phyloP scores from a whole-genome alignment of 2,888 invertebrate species.

The Agrotis clavis region DNA sequence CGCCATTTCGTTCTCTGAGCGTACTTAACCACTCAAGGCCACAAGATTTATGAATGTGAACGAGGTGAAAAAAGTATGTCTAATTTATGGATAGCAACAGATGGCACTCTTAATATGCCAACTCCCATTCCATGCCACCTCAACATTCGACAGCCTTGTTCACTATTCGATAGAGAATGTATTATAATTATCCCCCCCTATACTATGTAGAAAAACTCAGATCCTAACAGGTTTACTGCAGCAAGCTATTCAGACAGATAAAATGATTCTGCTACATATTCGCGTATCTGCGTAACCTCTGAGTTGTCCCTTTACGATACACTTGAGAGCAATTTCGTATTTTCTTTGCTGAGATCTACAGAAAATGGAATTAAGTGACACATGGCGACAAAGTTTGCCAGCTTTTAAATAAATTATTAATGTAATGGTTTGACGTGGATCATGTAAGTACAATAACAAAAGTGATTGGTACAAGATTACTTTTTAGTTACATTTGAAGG shows the following conservation, averaged over 20 bases:
- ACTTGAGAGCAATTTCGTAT: conserved; percentile 13
- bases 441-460: not conserved
- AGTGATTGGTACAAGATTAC: not conserved
- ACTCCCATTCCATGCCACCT: too few species aligned
- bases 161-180: not conserved
- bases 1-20: too few species aligned
- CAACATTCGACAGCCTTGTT: too few species aligned
- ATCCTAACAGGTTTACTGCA: not conserved
- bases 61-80: too few species aligned
- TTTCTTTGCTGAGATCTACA: conserved; percentile 17
- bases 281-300: conserved; percentile 1
- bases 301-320: conserved; percentile 8
- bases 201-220: not conserved
- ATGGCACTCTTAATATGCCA: too few species aligned
- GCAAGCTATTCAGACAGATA: not conserved
- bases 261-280: not conserved
- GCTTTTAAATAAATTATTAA: conserved; percentile 24
- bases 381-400: conserved; percentile 9
- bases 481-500: conserved; percentile 2
- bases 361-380: not conserved
- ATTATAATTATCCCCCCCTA: not conserved
- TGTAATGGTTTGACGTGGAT: not conserved
- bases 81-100: too few species aligned
- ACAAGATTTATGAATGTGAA: too few species aligned
- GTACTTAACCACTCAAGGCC: too few species aligned